A percentile compares a stretch with the other conserved stretches of the same genome.
phyloP scores from a whole-genome alignment of 92 coral and sea anemone species.

The Bergia sp. region DNA sequence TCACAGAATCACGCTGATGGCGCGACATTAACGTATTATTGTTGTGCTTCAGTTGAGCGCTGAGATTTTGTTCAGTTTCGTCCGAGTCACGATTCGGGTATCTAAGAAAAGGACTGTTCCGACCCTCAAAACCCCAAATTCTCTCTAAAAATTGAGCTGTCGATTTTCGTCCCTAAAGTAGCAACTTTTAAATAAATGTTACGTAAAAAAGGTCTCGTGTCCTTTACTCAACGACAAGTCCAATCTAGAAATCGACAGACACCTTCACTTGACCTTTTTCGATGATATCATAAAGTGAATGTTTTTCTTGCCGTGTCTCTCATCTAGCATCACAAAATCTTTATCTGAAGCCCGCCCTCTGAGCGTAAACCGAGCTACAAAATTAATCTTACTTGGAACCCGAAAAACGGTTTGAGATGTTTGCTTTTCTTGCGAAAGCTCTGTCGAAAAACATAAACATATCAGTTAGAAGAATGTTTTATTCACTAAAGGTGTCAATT shows the following conservation, averaged over 20 bases:
- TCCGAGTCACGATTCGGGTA: not conserved
- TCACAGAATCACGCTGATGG: not conserved
- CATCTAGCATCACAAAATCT: not conserved
- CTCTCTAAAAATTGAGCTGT: not conserved
- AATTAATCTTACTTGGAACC: not conserved
- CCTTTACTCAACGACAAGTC: not conserved
- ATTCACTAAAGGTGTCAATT: too few species aligned
- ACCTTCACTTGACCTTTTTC: not conserved
- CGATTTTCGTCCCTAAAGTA: not conserved
- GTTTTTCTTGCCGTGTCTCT: slow-evolving; percentile 20
- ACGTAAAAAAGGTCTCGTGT: not conserved
- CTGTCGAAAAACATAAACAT: not conserved
- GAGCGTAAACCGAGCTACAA: not conserved
- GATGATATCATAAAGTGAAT: slow-evolving; percentile 14
- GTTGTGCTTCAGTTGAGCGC: not conserved
- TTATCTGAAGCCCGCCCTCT: slow-evolving; percentile 9
- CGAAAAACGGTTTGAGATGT: not conserved
- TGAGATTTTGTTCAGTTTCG: not conserved
- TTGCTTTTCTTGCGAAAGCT: not conserved
- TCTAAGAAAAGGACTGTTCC: not conserved
- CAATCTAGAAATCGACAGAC: slow-evolving; percentile 3
- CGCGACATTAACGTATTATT: not conserved
- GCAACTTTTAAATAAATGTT: not conserved
- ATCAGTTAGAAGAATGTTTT: too few species aligned
- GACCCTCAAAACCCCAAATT: not conserved